Percentiles rank a stretch among this genome's conserved stretches.
Conservation (phyloP, 2,888 invertebrate genomes). For the Arge pagana region DNA sequence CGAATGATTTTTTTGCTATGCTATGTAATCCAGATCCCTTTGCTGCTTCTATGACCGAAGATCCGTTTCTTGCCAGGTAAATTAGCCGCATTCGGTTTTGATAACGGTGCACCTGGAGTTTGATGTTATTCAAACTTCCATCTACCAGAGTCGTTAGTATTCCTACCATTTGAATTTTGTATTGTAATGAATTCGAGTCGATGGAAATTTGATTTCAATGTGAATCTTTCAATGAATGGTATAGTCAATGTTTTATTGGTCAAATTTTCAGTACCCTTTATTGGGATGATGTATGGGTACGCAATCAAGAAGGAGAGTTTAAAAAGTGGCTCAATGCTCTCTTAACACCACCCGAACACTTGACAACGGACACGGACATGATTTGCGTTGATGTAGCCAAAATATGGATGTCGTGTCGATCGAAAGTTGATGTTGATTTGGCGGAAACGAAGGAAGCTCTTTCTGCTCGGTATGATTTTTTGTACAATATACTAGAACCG, state of each 20-base stretch:
- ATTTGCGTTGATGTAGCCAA: conserved; percentile 73
- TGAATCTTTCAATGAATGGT: conserved; percentile 4
- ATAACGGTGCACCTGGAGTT: too few relatives aligned
- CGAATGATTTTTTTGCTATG: conserved; percentile 50
- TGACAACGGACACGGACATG: conserved; percentile 67
- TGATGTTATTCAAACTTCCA: too few relatives aligned
- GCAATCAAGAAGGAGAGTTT: conserved; percentile 72
- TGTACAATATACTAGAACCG: background rate
- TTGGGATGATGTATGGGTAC: conserved; percentile 70
- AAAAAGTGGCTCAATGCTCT: conserved; percentile 81
- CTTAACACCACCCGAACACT: conserved; percentile 68
- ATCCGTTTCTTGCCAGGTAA: conserved; percentile 67
- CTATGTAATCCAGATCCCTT: conserved; percentile 62
- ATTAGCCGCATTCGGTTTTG: conserved; percentile 1
- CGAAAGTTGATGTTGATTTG: conserved; percentile 65
- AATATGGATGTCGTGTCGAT: conserved; percentile 75
- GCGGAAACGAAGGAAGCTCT: conserved; percentile 75
- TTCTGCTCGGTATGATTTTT: conserved; percentile 61
- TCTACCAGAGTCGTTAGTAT: too few relatives aligned
- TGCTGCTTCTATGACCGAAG: conserved; percentile 63
- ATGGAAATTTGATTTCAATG: conserved; percentile 2
- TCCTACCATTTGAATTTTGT: too few relatives aligned
- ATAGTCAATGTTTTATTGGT: conserved; percentile 4
- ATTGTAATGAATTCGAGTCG: background rate
- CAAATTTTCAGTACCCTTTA: conserved; percentile 64